phyloP scores from a whole-genome alignment of 2,113 vertebrate species.

The Erinaceus europaeus region DNA sequence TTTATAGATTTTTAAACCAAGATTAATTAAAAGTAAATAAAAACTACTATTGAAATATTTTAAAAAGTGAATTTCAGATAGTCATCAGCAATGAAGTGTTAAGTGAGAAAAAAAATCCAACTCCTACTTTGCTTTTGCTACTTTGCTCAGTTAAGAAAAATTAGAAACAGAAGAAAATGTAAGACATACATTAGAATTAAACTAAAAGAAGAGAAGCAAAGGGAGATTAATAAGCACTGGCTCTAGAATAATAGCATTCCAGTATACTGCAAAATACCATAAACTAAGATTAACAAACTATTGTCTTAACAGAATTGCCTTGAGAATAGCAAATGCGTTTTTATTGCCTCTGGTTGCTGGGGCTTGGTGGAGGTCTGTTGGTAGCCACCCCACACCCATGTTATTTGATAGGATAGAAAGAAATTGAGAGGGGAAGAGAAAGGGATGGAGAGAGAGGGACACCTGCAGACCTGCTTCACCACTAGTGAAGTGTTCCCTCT shows the following conservation, averaged over 20 bases:
- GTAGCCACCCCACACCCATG: too few species aligned
- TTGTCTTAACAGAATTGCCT: slow-evolving; percentile 50
- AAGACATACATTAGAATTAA: slow-evolving; percentile 15
- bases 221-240: slow-evolving; percentile 33
- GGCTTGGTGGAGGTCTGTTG: too few species aligned
- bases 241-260: slow-evolving; percentile 45
- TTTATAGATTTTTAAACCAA: too few species aligned
- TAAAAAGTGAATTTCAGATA: slow-evolving; percentile 16
- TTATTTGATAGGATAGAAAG: too few species aligned
- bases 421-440: too few species aligned
- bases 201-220: slow-evolving; percentile 14
- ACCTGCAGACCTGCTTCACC: slow-evolving; percentile 4
- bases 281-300: slow-evolving; percentile 52
- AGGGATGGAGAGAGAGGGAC: background rate
- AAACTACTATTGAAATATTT: slow-evolving; percentile 1
- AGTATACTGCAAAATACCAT: slow-evolving; percentile 38
- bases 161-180: slow-evolving; percentile 29
- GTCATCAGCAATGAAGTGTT: background rate
- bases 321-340: too few species aligned
- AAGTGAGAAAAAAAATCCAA: slow-evolving; percentile 15
- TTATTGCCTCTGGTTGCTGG: too few species aligned
- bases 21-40: slow-evolving; percentile 5
- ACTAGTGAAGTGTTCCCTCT: too few species aligned
- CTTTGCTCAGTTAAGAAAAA: slow-evolving; percentile 30
- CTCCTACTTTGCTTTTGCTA: slow-evolving; percentile 1